Conservation (phyloP, 2,797 vertebrate species). For the Leptoclinus maculatus region DNA sequence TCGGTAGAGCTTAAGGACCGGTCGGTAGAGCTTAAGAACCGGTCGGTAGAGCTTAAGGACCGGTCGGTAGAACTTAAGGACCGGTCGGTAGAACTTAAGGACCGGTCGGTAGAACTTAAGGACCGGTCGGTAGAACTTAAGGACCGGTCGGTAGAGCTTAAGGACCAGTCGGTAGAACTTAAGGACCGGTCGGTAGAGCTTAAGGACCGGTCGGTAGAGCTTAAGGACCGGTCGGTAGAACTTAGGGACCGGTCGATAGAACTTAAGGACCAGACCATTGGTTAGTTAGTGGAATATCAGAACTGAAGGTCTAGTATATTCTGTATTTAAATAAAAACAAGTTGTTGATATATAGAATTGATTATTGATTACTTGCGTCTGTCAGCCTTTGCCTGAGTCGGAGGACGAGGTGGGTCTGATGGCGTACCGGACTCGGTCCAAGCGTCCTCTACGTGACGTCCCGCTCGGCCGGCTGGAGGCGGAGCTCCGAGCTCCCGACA, state of each 20-base stretch:
- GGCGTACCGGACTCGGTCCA: constrained; percentile 93
- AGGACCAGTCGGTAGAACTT: not conserved
- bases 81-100: not conserved
- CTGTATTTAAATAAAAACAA: not conserved
- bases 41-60: not conserved
- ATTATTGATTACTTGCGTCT: not conserved
- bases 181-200: not conserved
- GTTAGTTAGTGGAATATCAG: not conserved
- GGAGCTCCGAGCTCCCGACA: constrained; percentile 92
- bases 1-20: not conserved
- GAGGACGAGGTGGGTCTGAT: constrained; percentile 86
- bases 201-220: not conserved
- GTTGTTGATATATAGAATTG: not conserved
- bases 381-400: constrained; percentile 53
- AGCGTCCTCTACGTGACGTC: constrained; percentile 90
- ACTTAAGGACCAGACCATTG: not conserved
- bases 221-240: not conserved
- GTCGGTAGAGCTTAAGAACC: not conserved
- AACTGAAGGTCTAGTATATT: not conserved
- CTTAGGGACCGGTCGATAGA: not conserved
- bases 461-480: constrained; percentile 93
- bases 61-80: not conserved
- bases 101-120: not conserved
- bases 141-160: not conserved
- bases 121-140: not conserved